Evolutionary conservation across 2,888 invertebrate genomes (phyloP).

Genomic region (Ferrisia virgata): DNA sequence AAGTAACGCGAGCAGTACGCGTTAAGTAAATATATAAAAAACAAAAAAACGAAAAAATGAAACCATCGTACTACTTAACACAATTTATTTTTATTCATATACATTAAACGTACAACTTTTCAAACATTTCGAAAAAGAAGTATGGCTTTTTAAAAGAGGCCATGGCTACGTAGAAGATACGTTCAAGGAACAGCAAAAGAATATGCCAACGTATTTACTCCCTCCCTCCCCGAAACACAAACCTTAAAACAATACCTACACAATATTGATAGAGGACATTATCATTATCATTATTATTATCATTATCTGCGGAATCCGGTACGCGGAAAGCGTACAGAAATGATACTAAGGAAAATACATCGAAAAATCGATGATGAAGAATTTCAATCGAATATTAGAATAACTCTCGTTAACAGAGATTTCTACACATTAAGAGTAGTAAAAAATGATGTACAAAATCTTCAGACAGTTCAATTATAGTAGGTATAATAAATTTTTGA

Average conservation of each 20-base stretch:
- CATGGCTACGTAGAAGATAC: neutral
- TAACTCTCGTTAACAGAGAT: neutral
- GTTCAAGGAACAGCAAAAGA: neutral
- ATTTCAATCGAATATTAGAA: neutral
- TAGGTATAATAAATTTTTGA: neutral
- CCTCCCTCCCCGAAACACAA: neutral
- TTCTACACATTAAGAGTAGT: neutral
- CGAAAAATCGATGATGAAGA: neutral
- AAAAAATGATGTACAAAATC: neutral
- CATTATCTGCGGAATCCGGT: neutral
- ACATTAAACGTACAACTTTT: conserved; percentile 14
- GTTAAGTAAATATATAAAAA: no score
- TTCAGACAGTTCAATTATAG: neutral
- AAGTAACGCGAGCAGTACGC: no score
- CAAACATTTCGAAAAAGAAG: neutral
- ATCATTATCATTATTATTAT: no score
- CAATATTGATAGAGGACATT: neutral
- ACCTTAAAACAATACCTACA: neutral
- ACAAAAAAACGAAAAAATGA: neutral
- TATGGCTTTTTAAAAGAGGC: neutral
- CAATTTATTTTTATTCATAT: conserved; percentile 9
- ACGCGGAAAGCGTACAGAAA: neutral
- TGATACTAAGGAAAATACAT: neutral
- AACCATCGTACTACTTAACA: neutral
- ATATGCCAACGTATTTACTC: neutral